Evolutionary conservation across 2,113 vertebrate genomes (phyloP).

Genomic region (Sciurus niger): DNA sequence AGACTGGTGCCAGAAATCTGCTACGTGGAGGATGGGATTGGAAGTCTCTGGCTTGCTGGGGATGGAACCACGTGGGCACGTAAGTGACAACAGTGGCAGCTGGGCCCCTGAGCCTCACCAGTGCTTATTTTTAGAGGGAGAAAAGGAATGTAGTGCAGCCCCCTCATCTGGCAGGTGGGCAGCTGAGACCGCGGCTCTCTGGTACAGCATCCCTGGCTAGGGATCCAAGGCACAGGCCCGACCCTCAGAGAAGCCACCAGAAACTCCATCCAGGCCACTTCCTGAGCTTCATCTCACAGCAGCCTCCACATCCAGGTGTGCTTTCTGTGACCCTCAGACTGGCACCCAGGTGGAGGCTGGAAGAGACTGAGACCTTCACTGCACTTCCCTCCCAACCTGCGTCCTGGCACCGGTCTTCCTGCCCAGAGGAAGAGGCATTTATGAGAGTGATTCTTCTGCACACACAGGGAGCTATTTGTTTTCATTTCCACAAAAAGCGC

Average conservation of each 20-base stretch:
- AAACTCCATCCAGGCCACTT: neutral
- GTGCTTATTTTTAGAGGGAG: neutral
- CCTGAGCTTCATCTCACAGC: neutral
- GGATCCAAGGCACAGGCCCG: neutral
- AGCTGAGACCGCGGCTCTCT: neutral
- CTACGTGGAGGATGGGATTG: neutral
- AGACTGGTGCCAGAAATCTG: neutral
- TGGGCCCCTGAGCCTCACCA: neutral
- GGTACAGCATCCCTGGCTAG: neutral
- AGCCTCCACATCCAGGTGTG: neutral
- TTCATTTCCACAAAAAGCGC: slow-evolving; percentile 33
- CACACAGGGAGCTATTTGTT: neutral
- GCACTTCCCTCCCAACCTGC: neutral
- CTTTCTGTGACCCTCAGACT: neutral
- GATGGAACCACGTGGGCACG: neutral
- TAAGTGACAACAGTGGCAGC: neutral
- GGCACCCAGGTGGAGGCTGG: neutral
- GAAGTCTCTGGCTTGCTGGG: neutral
- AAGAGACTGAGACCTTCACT: too few relatives aligned
- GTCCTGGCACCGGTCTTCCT: neutral
- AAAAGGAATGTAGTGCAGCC: neutral
- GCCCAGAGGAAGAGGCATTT: neutral
- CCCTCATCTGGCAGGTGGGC: neutral
- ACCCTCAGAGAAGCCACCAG: neutral
- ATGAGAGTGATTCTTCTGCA: neutral